phyloP scores from a whole-genome alignment of 2,797 vertebrate species.

The Trachurus trachurus region DNA sequence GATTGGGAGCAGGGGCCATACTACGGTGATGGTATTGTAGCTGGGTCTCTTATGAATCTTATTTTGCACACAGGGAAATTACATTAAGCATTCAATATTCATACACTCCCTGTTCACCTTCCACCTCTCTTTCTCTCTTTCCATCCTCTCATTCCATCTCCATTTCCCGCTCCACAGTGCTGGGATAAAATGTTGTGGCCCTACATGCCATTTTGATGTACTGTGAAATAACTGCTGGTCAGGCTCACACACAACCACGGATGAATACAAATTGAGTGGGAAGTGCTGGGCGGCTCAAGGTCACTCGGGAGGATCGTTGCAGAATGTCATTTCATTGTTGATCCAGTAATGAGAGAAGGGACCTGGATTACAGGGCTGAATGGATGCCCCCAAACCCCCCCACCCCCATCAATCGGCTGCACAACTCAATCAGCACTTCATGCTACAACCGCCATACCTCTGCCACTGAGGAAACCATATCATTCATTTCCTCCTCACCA shows the following conservation, averaged over 20 bases:
- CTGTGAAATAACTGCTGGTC: conserved; percentile 77
- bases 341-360: conserved; percentile 77
- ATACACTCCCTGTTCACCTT: conserved; percentile 61
- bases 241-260: conserved; percentile 45
- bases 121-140: conserved; percentile 39
- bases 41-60: conserved; percentile 6
- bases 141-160: conserved; percentile 30
- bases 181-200: conserved; percentile 56
- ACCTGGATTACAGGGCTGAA: conserved; percentile 56
- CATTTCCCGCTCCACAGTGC: conserved; percentile 33
- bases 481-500: conserved; percentile 11
- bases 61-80: conserved; percentile 56
- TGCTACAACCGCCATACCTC: conserved; percentile 23
- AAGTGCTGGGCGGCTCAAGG: conserved; percentile 65
- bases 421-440: conserved; percentile 45
- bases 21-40: not conserved
- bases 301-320: conserved; percentile 72
- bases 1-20: conserved; percentile 6
- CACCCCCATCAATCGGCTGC: conserved; percentile 1
- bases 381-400: conserved; percentile 29
- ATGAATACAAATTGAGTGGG: conserved; percentile 76
- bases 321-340: conserved; percentile 73
- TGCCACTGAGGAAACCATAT: conserved; percentile 10
- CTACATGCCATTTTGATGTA: conserved; percentile 77
- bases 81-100: conserved; percentile 79